A percentile compares a stretch with the other conserved stretches of the same genome.
Evolutionary conservation across 2,113 vertebrate species (phyloP).

Genomic region (Vulpes vulpes): DNA sequence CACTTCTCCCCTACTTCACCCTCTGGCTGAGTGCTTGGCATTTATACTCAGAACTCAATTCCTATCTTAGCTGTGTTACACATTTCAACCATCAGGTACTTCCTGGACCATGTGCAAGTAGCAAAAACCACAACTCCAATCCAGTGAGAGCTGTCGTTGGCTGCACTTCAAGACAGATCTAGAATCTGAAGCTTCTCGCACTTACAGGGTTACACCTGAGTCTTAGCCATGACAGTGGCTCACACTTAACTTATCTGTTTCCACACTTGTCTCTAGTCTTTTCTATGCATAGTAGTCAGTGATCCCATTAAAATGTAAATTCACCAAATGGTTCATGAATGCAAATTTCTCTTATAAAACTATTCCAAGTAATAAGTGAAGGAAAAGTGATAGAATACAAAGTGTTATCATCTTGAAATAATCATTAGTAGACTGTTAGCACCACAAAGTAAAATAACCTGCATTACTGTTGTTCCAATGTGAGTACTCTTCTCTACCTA

Average conservation of each 20-base stretch:
- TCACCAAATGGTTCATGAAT: not conserved
- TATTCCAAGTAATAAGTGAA: not conserved
- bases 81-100: not conserved
- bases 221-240: not conserved
- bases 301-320: not conserved
- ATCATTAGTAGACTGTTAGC: not conserved
- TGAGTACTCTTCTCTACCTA: not conserved
- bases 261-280: not conserved
- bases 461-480: not conserved
- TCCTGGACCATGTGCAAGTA: not conserved
- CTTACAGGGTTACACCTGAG: not conserved
- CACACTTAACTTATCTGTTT: not conserved
- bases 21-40: not conserved
- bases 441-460: not conserved
- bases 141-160: too few species aligned
- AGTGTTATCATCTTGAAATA: not conserved
- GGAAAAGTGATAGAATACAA: not conserved
- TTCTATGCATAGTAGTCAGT: not conserved
- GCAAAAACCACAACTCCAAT: not conserved
- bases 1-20: fast-evolving
- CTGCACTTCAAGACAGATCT: not conserved
- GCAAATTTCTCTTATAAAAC: not conserved
- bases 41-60: not conserved
- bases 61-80: not conserved
- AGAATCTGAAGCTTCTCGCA: not conserved